Base-by-base conservation (phyloP, 2,888 invertebrate genomes). In the Brachyptera putata region DNA sequence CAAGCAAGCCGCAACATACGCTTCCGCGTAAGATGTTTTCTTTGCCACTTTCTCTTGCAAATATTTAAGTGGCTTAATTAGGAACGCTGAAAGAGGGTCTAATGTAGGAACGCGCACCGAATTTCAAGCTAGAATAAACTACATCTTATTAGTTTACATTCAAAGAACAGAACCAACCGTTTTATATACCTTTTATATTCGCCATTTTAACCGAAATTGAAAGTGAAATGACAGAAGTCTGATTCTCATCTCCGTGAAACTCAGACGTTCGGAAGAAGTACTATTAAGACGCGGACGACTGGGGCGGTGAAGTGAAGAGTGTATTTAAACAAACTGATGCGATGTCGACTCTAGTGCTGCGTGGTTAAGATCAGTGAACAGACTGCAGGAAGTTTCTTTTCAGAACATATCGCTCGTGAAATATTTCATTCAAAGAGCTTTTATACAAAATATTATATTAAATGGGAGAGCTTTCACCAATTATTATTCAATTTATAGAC, bases 21-120 rank as follows among this genome's bases (percentile, higher is more conserved):
- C 37, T 30, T n/a, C 41, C 26, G 41, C 39, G 55, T 24, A 43
- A 26, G 50, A 34, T 25, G 46, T 55, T 25, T 25, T 48, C 37
- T 25, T 36, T 36, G 16, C 53, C 34, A 53, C 53, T 53, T 36
- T 36, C 18, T 13, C 30, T 53, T n/a, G 21, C n/a, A 46, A 53
- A 36, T 18, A 53, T 46, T 25, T 48, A 60, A 60, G 60, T 57
- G 57, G 37, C 50, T 60, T 53, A 56, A 57, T 60, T 56, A 60
- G 60, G 26, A 57, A 60, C 57, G 56, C 60, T 57, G n/a, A n/a
- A n/a, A n/a, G 50, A 57, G 43, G 46, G 14, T 26, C 50, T 57
- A 21, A 56, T 57, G 48, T 48, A 60, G 57, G 36, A 57, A 48
- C 56, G 56, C 34, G 34, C 39, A 24, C 34, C 46, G 37, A 43